These are phyloP conservation scores for Jacana jacana DNA, from an alignment of 2,113 vertebrate species.

Conservation along the genomic window DNA sequence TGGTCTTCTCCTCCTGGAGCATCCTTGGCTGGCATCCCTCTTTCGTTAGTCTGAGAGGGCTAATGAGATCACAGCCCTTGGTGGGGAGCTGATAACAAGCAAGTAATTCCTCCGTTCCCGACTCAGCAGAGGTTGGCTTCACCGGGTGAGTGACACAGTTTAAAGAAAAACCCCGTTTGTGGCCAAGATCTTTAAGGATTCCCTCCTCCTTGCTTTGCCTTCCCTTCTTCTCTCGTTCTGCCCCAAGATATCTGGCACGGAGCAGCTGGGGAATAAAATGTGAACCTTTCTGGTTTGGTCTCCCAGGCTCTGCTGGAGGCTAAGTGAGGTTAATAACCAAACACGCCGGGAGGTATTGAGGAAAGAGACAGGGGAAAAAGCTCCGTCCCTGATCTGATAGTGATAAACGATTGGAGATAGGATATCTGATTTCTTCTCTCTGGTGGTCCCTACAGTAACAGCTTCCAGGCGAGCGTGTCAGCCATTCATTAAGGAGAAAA, in stretches of 20 bases:
- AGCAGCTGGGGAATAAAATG: background rate
- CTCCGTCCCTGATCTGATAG: slow-evolving; percentile 35
- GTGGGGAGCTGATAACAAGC: background rate
- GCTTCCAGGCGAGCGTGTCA: slow-evolving; percentile 2
- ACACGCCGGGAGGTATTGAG: slow-evolving; percentile 37
- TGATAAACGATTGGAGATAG: slow-evolving; percentile 61
- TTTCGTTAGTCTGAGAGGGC: background rate
- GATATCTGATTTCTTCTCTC: slow-evolving; percentile 55
- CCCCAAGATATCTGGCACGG: background rate
- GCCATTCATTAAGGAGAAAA: slow-evolving; percentile 10
- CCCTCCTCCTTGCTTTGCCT: rapidly evolving
- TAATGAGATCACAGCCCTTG: background rate
- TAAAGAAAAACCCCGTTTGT: background rate
- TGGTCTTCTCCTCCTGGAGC: background rate
- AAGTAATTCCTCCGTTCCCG: background rate
- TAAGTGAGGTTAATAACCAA: slow-evolving; percentile 73
- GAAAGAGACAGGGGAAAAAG: slow-evolving; percentile 16
- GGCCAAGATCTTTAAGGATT: background rate
- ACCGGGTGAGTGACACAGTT: background rate
- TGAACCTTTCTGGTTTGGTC: slow-evolving; percentile 6
- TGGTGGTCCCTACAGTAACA: background rate
- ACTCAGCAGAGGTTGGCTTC: background rate
- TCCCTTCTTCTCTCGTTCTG: background rate
- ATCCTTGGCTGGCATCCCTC: background rate
- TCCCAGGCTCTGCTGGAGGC: slow-evolving; percentile 50